Evolutionary conservation across 2,797 vertebrate species (phyloP).

Genomic region (Lepus oiostolus): DNA sequence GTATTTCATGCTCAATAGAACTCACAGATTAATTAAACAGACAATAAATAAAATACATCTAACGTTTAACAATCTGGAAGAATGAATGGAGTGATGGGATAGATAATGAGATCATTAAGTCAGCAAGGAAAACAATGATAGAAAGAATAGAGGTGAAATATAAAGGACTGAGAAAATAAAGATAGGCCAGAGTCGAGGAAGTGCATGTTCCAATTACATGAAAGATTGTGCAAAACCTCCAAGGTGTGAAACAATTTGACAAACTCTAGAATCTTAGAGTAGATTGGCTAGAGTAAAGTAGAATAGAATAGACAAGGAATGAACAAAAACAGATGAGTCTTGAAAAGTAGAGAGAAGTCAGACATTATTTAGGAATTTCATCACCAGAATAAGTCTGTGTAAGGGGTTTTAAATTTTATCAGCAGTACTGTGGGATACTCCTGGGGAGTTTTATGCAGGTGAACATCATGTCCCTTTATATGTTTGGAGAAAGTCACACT

Average conservation of each 20-base stretch:
- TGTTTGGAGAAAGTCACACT: conserved; percentile 1
- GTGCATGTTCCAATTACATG: not conserved
- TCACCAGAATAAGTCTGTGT: not conserved
- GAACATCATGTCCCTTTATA: not conserved
- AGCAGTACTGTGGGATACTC: not conserved
- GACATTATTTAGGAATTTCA: not conserved
- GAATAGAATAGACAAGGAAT: not conserved
- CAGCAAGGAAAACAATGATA: not conserved
- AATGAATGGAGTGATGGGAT: not conserved
- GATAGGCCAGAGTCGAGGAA: not conserved
- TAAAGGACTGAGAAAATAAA: not conserved
- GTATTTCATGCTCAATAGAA: not conserved
- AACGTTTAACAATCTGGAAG: conserved; percentile 40
- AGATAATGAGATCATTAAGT: not conserved
- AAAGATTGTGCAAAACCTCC: not conserved
- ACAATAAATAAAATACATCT: conserved; percentile 7
- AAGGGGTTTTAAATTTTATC: not conserved
- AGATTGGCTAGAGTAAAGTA: not conserved
- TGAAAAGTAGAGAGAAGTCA: conserved; percentile 7
- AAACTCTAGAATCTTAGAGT: not conserved
- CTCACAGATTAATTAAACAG: not conserved
- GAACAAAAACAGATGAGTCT: not conserved
- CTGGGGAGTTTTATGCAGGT: not conserved
- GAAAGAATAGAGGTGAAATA: not conserved
- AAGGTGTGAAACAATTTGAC: conserved; percentile 7